Evolutionary conservation across 2,888 invertebrate genomes (phyloP).

Genomic region (Tineola bisselliella): DNA sequence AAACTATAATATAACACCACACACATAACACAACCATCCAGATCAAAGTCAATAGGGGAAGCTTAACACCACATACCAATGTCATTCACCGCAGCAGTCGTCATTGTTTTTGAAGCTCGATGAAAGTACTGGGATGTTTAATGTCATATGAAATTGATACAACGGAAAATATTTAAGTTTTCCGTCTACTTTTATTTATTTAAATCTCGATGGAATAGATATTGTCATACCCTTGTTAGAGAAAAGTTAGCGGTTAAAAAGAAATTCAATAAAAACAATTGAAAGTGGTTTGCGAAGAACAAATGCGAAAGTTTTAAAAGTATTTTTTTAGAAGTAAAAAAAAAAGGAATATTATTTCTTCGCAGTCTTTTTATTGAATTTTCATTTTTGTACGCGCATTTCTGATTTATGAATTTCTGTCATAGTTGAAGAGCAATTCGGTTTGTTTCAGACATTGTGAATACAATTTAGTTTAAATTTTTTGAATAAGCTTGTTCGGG

Average conservation of each 20-base stretch:
- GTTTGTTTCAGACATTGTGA: background rate
- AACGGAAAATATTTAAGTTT: no score
- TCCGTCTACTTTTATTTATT: no score
- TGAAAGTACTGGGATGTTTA: no score
- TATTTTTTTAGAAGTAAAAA: background rate
- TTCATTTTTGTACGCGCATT: background rate
- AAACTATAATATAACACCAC: no score
- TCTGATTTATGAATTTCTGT: background rate
- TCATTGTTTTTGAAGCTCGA: no score
- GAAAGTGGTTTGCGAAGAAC: background rate
- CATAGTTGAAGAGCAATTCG: background rate
- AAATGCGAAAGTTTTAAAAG: background rate
- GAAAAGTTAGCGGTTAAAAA: background rate
- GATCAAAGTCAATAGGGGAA: no score
- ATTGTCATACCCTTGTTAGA: constrained; percentile 5
- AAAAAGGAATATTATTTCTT: background rate
- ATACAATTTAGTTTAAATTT: background rate
- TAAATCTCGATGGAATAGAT: background rate
- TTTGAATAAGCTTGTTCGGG: no score
- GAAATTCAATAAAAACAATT: background rate
- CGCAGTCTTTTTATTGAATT: background rate
- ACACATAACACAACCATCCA: no score
- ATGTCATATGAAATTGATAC: no score
- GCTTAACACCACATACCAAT: no score
- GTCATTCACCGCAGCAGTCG: no score